A percentile compares a stretch with the other conserved stretches of the same genome.
phyloP scores from a whole-genome alignment of 2,113 vertebrate genomes.

The Sander lucioperca region DNA sequence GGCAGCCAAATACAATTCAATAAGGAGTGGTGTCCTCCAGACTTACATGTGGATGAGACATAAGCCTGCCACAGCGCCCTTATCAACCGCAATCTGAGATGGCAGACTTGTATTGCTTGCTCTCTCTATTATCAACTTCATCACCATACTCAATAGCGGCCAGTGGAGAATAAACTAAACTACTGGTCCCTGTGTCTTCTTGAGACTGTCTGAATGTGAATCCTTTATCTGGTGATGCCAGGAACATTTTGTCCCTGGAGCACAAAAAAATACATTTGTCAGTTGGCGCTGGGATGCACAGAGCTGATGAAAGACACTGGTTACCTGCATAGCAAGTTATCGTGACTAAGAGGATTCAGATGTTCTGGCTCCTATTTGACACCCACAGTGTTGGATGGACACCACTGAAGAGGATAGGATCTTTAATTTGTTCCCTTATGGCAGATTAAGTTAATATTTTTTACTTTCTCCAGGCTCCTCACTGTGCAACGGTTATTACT shows the following conservation, averaged over 20 bases:
- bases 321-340: slow-evolving; percentile 59
- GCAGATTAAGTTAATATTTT: slow-evolving; percentile 29
- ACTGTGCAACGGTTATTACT: not conserved
- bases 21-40: not conserved
- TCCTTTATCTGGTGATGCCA: slow-evolving; percentile 54
- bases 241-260: slow-evolving; percentile 75
- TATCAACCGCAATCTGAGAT: slow-evolving; percentile 22
- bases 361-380: slow-evolving; percentile 50
- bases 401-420: slow-evolving; percentile 27
- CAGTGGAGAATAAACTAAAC: slow-evolving; percentile 15
- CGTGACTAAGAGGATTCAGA: slow-evolving; percentile 66
- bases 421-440: slow-evolving; percentile 32
- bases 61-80: not conserved
- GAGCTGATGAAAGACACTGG: slow-evolving; percentile 59
- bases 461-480: slow-evolving; percentile 29
- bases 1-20: slow-evolving; percentile 29
- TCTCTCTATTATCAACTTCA: slow-evolving; percentile 32
- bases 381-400: slow-evolving; percentile 48
- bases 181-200: not conserved
- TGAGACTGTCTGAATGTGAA: slow-evolving; percentile 46
- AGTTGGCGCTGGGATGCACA: slow-evolving; percentile 41
- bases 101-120: not conserved
- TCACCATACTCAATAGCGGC: not conserved
- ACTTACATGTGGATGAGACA: slow-evolving; percentile 29
- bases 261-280: slow-evolving; percentile 63